Evolutionary conservation across 2,888 invertebrate species (phyloP).

Genomic region (Drosophila anomalipes): DNA sequence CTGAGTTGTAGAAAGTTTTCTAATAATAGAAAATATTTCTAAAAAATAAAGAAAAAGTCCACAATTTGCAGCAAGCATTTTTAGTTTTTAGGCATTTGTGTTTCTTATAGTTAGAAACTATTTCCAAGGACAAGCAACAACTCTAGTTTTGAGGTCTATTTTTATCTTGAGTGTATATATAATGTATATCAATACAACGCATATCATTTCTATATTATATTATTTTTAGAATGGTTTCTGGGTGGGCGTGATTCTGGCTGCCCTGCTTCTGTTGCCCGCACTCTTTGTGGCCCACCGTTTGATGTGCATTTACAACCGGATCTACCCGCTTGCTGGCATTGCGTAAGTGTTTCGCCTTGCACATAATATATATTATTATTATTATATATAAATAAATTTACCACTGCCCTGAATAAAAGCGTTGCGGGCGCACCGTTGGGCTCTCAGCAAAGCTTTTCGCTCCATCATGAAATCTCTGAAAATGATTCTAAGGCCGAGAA

Average conservation of each 20-base stretch:
- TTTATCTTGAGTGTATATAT: too few species aligned
- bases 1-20: too few species aligned
- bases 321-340: slow-evolving; percentile 90
- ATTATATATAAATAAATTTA: background rate
- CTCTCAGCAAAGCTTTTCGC: background rate
- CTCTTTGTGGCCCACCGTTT: slow-evolving; percentile 92
- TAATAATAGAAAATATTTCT: background rate
- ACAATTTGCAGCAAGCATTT: too few species aligned
- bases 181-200: too few species aligned
- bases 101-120: too few species aligned
- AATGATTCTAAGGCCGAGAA: too few species aligned
- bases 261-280: slow-evolving; percentile 92
- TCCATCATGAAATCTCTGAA: background rate
- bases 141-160: too few species aligned
- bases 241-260: slow-evolving; percentile 94
- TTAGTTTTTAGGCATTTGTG: too few species aligned
- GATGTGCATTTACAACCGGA: slow-evolving; percentile 94
- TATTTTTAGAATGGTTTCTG: slow-evolving; percentile 94
- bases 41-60: too few species aligned
- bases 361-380: background rate
- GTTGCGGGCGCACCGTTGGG: background rate
- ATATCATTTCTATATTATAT: background rate
- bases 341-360: slow-evolving; percentile 44
- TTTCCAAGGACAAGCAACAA: too few species aligned
- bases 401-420: background rate